Evolutionary conservation across 2,113 vertebrate species (phyloP).

Genomic region (Numenius arquata): DNA sequence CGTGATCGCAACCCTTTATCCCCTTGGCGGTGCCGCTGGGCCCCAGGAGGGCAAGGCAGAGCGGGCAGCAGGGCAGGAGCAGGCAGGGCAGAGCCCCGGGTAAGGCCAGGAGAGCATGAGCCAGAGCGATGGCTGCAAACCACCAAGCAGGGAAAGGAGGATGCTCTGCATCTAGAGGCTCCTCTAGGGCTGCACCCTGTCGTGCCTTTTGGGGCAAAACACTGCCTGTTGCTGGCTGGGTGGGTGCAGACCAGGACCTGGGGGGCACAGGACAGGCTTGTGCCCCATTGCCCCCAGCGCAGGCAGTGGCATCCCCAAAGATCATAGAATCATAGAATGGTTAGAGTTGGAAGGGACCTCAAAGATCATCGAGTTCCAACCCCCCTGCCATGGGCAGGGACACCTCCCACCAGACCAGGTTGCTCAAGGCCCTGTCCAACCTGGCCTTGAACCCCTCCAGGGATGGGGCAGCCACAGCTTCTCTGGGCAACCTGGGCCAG

Average conservation of each 20-base stretch:
- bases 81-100: background rate
- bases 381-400: no score
- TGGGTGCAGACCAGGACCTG: background rate
- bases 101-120: background rate
- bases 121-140: rapidly evolving
- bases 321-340: no score
- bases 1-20: background rate
- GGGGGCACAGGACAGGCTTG: rapidly evolving
- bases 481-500: no score
- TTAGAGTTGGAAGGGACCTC: no score
- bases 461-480: no score
- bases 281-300: rapidly evolving
- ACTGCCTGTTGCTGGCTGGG: rapidly evolving
- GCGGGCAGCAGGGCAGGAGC: background rate
- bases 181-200: background rate
- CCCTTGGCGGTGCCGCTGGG: background rate
- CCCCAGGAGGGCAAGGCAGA: background rate
- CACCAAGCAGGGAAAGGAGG: background rate
- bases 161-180: background rate
- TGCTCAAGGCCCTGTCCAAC: no score
- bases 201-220: background rate
- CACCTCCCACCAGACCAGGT: no score
- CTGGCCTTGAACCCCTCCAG: no score
- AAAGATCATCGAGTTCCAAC: no score
- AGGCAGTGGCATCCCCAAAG: background rate